Evolutionary conservation across 1,140 invertebrate species (phyloP).

Genomic region (Brachionus asplanchnoidis): DNA sequence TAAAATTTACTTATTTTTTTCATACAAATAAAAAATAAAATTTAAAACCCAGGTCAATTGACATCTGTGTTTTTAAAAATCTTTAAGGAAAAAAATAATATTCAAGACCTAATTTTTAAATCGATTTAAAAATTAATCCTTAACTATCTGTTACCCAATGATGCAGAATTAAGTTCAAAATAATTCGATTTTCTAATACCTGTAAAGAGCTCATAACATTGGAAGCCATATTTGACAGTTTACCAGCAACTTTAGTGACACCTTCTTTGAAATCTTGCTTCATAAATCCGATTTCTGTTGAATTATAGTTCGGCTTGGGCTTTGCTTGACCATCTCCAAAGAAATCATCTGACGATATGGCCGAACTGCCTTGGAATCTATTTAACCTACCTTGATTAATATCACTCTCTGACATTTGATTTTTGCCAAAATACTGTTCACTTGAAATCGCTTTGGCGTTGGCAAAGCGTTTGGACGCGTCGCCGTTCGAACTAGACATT

Average conservation of each 20-base stretch:
- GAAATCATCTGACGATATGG: conserved; percentile 91
- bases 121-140: background rate
- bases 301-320: conserved; percentile 45
- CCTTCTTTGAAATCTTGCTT: conserved; percentile 91
- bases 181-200: conserved; percentile 54
- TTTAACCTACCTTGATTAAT: conserved; percentile 3
- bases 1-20: too few relatives aligned
- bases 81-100: too few relatives aligned
- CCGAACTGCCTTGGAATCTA: conserved; percentile 66
- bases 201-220: conserved; percentile 87
- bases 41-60: too few relatives aligned
- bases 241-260: conserved; percentile 89
- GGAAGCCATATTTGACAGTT: conserved; percentile 83
- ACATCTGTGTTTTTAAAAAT: too few relatives aligned
- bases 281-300: conserved; percentile 84
- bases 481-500: background rate
- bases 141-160: background rate
- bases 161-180: background rate
- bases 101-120: too few relatives aligned
- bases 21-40: too few relatives aligned
- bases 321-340: conserved; percentile 65
- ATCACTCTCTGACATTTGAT: conserved; percentile 27
- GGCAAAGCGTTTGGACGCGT: conserved; percentile 57
- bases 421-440: conserved; percentile 66
- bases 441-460: conserved; percentile 95